phyloP scores from a whole-genome alignment of 2,113 vertebrate species.

The Dascyllus trimaculatus region DNA sequence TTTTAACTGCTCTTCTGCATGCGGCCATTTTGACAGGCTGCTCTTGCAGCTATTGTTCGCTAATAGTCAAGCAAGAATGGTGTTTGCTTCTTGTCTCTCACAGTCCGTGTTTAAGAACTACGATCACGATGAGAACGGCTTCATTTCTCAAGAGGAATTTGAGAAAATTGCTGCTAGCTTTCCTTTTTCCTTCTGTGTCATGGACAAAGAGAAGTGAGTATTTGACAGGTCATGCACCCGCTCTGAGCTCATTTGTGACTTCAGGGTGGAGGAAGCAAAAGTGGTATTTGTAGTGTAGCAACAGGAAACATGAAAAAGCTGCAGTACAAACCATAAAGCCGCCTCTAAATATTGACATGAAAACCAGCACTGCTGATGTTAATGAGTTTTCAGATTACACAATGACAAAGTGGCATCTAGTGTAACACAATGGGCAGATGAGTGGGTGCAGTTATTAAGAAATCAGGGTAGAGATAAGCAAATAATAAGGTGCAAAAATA shows the following conservation, averaged over 20 bases:
- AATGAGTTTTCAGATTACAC: neutral
- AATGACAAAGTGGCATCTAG: neutral
- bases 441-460: conserved; percentile 11
- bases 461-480: neutral
- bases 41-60: conserved; percentile 40
- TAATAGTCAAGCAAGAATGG: conserved; percentile 23
- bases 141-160: conserved; percentile 96
- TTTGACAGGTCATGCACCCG: conserved; percentile 30
- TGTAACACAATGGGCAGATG: neutral
- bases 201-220: conserved; percentile 95
- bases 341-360: neutral
- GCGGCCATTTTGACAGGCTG: conserved; percentile 36
- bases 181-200: conserved; percentile 96
- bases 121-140: conserved; percentile 95
- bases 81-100: conserved; percentile 45
- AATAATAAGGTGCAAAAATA: neutral
- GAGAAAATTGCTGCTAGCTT: conserved; percentile 97
- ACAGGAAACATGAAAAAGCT: conserved; percentile 69
- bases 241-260: conserved; percentile 31
- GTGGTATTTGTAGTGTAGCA: conserved; percentile 66
- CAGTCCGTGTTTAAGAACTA: conserved; percentile 99
- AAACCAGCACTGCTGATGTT: neutral
- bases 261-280: conserved; percentile 57
- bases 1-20: conserved; percentile 43
- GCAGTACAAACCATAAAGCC: conserved; percentile 47